phyloP scores from a whole-genome alignment of 2,113 vertebrate species.

The Notothenia coriiceps region DNA sequence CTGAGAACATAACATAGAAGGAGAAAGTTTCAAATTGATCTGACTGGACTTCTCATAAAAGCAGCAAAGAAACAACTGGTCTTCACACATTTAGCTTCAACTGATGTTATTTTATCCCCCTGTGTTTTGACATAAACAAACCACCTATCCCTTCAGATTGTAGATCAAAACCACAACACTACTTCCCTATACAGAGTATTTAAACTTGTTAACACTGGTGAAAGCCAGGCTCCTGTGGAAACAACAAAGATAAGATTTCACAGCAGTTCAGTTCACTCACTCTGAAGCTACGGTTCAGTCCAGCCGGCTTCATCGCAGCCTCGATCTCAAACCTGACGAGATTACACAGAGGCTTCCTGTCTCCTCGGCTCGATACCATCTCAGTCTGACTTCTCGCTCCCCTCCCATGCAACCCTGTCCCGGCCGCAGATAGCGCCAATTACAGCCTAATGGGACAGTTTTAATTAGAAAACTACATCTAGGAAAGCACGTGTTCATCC shows the following conservation, averaged over 20 bases:
- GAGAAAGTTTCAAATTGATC: constrained; percentile 14
- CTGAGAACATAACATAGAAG: constrained; percentile 25
- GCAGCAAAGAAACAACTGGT: constrained; percentile 29
- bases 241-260: constrained; percentile 47
- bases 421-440: constrained; percentile 79
- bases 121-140: constrained; percentile 14
- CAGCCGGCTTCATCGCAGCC: constrained; percentile 59
- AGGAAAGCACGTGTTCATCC: constrained; percentile 70
- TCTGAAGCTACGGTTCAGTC: constrained; percentile 48
- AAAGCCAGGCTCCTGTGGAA: constrained; percentile 24
- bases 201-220: constrained; percentile 42
- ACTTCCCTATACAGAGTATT: constrained; percentile 7
- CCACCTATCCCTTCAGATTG: constrained; percentile 12
- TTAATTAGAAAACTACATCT: constrained; percentile 82
- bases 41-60: constrained; percentile 17
- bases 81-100: constrained; percentile 29
- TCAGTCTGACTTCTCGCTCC: constrained; percentile 68
- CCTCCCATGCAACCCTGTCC: constrained; percentile 57
- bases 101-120: constrained; percentile 1
- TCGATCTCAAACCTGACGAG: constrained; percentile 79
- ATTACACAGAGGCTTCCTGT: constrained; percentile 85
- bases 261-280: constrained; percentile 19
- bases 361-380: constrained; percentile 81
- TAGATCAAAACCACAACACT: constrained; percentile 16
- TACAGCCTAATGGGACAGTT: constrained; percentile 77